A percentile compares a stretch with the other conserved stretches of the same genome.
phyloP scores from a whole-genome alignment of 2,888 invertebrate species.

The Drosophila tripunctata region DNA sequence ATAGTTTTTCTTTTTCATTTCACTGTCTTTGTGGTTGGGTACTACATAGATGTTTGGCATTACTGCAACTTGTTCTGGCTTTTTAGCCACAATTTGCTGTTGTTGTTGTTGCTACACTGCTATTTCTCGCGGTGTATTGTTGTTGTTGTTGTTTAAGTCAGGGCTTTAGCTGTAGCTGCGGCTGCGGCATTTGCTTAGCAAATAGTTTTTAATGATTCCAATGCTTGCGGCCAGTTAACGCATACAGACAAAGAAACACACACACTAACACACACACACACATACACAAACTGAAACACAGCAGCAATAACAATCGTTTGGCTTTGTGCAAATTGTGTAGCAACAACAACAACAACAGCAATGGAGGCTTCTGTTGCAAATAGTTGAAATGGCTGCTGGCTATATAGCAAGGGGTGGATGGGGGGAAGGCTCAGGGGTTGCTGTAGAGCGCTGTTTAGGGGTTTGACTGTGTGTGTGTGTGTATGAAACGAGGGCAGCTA shows the following conservation, averaged over 20 bases:
- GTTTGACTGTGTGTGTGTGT: not conserved
- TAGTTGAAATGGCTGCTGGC: slow-evolving; percentile 49
- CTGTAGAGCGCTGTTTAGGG: not conserved
- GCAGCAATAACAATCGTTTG: slow-evolving; percentile 12
- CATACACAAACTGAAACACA: not conserved
- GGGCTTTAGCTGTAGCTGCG: slow-evolving; percentile 36
- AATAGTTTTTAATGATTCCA: slow-evolving; percentile 78
- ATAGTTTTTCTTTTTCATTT: not conserved
- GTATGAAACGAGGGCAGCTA: not conserved
- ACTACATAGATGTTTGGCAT: slow-evolving; percentile 22
- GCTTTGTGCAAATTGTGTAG: slow-evolving; percentile 20
- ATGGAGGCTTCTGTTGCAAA: slow-evolving; percentile 53
- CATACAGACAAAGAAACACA: slow-evolving; percentile 6
- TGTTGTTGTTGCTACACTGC: slow-evolving; percentile 4
- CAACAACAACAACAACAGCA: slow-evolving; percentile 18
- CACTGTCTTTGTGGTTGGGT: not conserved
- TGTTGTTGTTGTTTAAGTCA: slow-evolving; percentile 11
- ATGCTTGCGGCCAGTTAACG: slow-evolving; percentile 55
- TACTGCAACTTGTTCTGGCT: slow-evolving; percentile 9
- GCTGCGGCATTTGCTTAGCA: slow-evolving; percentile 71
- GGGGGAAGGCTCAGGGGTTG: no score
- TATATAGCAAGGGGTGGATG: not conserved
- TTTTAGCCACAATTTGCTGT: slow-evolving; percentile 24
- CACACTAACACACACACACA: not conserved
- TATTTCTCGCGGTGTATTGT: slow-evolving; percentile 1